These are phyloP conservation scores for Macquaria ambigua DNA, from an alignment of 2,113 vertebrate genomes.

Conservation along the genomic window DNA sequence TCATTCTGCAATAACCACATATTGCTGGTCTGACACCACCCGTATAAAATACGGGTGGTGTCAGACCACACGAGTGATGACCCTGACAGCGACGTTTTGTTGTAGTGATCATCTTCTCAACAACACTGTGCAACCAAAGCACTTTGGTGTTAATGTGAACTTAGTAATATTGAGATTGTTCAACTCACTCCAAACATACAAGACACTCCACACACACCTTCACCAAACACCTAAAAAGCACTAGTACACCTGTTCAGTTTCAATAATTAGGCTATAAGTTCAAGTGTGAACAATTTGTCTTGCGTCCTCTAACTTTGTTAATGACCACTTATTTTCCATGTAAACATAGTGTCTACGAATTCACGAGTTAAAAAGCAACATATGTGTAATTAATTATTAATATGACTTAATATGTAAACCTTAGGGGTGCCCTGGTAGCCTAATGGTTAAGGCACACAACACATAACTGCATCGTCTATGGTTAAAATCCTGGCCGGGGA, in stretches of 20 bases:
- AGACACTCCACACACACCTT: not conserved
- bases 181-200: not conserved
- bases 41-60: not conserved
- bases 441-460: too few relatives aligned
- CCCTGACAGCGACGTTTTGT: not conserved
- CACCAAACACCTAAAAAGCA: not conserved
- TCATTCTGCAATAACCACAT: not conserved
- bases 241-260: not conserved
- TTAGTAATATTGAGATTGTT: too few relatives aligned
- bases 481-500: too few relatives aligned
- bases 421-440: too few relatives aligned
- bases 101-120: not conserved
- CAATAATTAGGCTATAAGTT: not conserved
- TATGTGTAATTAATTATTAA: not conserved
- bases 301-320: not conserved
- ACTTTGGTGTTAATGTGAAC: too few relatives aligned
- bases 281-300: not conserved
- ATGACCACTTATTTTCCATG: not conserved
- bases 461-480: too few relatives aligned
- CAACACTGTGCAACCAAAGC: not conserved
- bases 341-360: not conserved
- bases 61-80: conserved; percentile 19
- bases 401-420: too few relatives aligned
- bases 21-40: too few relatives aligned
- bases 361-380: not conserved